phyloP scores from a whole-genome alignment of 2,113 vertebrate species.

The Otolemur garnettii region DNA sequence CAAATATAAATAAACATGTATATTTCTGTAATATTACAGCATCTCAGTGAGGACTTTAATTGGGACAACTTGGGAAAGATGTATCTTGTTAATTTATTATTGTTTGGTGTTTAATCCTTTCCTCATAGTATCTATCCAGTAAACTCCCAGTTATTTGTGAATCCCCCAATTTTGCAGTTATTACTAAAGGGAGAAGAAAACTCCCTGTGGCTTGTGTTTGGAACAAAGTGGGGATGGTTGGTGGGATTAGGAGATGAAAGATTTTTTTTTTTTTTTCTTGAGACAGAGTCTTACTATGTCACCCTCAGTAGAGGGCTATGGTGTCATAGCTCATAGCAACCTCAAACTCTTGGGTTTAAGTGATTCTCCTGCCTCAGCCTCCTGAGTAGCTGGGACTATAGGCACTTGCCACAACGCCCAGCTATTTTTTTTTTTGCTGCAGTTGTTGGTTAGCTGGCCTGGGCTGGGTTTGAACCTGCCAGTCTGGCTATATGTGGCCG shows the following conservation, averaged over 20 bases:
- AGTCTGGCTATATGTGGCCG: no score
- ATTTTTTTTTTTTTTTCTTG: background rate
- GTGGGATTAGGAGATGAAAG: slow-evolving; percentile 22
- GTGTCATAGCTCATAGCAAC: no score
- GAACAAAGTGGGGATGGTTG: background rate
- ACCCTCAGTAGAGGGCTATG: no score
- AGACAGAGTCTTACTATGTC: no score
- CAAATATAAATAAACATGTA: background rate
- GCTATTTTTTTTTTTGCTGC: no score
- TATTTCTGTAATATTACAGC: background rate
- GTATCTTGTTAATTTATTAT: background rate
- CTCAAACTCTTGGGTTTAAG: no score
- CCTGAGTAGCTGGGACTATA: no score
- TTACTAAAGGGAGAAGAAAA: background rate
- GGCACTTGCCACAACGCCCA: no score
- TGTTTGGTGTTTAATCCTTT: background rate
- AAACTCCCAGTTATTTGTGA: background rate
- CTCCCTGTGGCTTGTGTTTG: background rate
- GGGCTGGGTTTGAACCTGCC: no score
- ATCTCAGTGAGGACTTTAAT: background rate
- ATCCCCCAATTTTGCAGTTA: background rate
- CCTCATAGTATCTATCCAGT: background rate
- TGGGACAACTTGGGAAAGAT: background rate
- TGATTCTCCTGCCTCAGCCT: no score
- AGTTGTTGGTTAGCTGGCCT: no score